Base-by-base conservation (phyloP, 2,113 vertebrate species). In the Oxyruncus cristatus region DNA sequence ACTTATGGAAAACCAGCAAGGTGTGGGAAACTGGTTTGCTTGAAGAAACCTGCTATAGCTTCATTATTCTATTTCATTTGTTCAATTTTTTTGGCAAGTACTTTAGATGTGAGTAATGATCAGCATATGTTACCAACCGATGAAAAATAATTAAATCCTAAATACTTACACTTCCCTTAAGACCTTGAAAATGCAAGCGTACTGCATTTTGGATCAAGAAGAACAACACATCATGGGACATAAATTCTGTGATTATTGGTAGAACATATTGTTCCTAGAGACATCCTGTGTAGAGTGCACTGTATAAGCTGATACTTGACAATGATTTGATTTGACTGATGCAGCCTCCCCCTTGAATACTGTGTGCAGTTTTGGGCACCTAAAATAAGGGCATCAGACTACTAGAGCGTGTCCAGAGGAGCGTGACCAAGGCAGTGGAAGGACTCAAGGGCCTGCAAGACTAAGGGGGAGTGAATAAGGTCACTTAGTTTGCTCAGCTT, bases 271-370 rank as follows among this genome's bases (percentile, higher is more conserved):
- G 26, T 44, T 77, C 16, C 11, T 62, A 35, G 47, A 39, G 11
- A 8, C 2, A 49, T n/a, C 2, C 11, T 4, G 42, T 30, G 20
- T 56, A 63, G 14, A 63, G 3, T 35, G 11, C 8, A 20, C 5
- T 65, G 15, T 7, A 17, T 39, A 52, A 77, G 7, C 4, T 16
- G 14, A 74, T 7, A 44, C 39, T 68, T 79, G 6, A 23, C 23
- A 49, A 70, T n/a, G 1, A 47, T 59, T 81, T 56, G 10, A 67
- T 56, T 39, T n/a, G 14, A 26, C 14, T 44, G 6, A 12, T 47
- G 12, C 3, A 9, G 12, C 3, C 5, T 1, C 4, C 3, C 11
- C 15, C 13, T 33, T 0, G 0, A 52, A 14, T 18, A 67, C 8
- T 46, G 33, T 8, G 6, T 39, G 18, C 3, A 28, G 14, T 14